Evolutionary conservation across 2,888 invertebrate genomes (phyloP), one percentile per base, ranked within the genome.

Genomic region (Pheosia gnoma): DNA sequence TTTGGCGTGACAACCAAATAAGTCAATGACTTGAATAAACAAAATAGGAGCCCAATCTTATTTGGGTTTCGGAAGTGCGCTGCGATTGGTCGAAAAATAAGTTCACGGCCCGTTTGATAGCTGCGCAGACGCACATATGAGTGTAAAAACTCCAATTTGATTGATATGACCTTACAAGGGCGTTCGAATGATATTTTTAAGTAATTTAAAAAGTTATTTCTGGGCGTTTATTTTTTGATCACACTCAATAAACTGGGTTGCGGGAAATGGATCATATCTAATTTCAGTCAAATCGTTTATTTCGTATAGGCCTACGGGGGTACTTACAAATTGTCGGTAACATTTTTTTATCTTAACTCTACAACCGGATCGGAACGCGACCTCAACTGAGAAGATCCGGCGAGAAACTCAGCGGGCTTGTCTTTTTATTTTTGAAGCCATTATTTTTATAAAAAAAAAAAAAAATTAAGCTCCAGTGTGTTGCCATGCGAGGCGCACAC

Each of bases 31-130:
- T 37, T 59, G 45, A 61, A 65, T 25, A 25, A 25, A 25, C 25
- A 61, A 66, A 66, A 47, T 53, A 49, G 60, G 57, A 61, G 59
- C 57, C 59, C 58, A 58, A 55, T 61, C 58, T 10, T 58, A 57
- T 59, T 10, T 25, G 10, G 51, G 58, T 57, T 57, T 52, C 57
- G 58, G 59, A 66, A 71, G 63, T 51, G 52, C 37, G 38, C 41
- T 55, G 47, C 59, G 56, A 59, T 68, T 75, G 71, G 67, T 49
- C 63, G 10, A 59, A 65, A 59, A 58, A 47, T 57, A 70, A 75
- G 77, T 75, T 79, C 78, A 72, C 57, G 69, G 70, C 39, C 62
- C 72, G 66, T 25, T 66, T 71, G 67, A 75, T 68, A 59, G 62
- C 63, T 62, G 66, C 55, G 58, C 66, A 4, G 10, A 67, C 63